Base-by-base conservation (phyloP, 2,797 vertebrate species). In the Ficedula albicollis region DNA sequence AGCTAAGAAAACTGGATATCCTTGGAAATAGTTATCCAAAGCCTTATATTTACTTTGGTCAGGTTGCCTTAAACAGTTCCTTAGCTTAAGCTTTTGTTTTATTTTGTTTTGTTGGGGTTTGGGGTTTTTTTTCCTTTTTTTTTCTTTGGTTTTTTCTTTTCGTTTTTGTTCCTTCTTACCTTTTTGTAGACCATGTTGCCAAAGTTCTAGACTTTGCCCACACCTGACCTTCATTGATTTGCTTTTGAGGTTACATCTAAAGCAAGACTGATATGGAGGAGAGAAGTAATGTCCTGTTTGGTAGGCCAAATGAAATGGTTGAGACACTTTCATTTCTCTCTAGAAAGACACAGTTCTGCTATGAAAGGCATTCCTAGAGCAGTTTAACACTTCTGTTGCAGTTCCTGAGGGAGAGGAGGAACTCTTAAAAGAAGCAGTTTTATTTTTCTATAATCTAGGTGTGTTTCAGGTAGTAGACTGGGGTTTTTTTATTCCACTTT, bases 41-140 rank as follows among this genome's bases (percentile, higher is more conserved):
- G 93, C 96, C 96, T 97, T 97, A 74, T 93, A 84, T 90, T 96
- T 79, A 49, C 62, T 86, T 88, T 94, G 89, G 79, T 84, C 90
- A 86, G 92, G 62, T 84, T 73, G 26, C 93, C 88, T 97, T 89
- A 70, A 95, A 93, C 91, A 87, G 82, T 89, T 95, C 84, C 67
- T 93, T 70, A 86, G 90, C 67, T 89, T 58, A 55, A 56, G 48
- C 39, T 27, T 56, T 21, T 56, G 23, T 48, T 34, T 17, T 48
- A 44, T 52, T 29, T 52, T 52, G 16, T 52, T 51, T 11, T 29
- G 6, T 23, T 48, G 18, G 43, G 9, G 6, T 16, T 26, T 15
- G 13, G 44, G n/a, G n/a, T n/a, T 48, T 48, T 48, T 49, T 49
- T 49, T 48, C 25, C 51, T 30, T 11, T 44, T 26, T 27, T 15